phyloP scores from a whole-genome alignment of 2,797 vertebrate genomes.

The Muscicapa striata region DNA sequence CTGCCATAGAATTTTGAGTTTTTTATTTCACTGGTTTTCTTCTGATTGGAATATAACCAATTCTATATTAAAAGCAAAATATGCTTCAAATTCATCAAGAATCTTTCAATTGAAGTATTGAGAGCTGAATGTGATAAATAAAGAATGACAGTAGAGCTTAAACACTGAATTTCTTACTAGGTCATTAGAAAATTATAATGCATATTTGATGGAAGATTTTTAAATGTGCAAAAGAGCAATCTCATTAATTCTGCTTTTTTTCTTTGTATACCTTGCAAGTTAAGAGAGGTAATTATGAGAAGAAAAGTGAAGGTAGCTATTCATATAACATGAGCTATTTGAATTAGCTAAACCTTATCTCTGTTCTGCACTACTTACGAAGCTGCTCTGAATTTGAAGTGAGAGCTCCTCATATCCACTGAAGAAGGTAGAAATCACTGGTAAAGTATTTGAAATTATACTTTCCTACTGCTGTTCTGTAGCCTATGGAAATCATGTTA shows the following conservation, averaged over 20 bases:
- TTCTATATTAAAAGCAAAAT: neutral
- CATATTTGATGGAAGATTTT: neutral
- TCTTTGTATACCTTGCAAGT: neutral
- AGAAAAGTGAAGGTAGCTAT: neutral
- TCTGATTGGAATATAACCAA: neutral
- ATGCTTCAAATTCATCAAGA: neutral
- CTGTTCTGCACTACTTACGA: neutral
- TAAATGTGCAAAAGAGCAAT: neutral
- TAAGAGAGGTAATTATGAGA: neutral
- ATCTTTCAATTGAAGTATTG: neutral
- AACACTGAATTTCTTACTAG: neutral
- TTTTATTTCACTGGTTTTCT: neutral
- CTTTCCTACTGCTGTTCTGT: neutral
- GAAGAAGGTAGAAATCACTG: neutral
- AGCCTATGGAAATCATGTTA: neutral
- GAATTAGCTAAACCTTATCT: conserved; percentile 3
- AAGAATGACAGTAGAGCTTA: neutral
- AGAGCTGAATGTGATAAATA: neutral
- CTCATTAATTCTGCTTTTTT: conserved; percentile 16
- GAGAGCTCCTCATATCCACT: neutral
- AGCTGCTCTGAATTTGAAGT: neutral
- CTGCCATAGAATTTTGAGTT: neutral
- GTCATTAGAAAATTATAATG: neutral
- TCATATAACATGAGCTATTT: neutral
- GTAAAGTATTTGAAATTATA: neutral